Percentiles rank a stretch among this genome's conserved stretches.
Conservation (phyloP, 35 echinoderm and acorn worm genomes). For the Heliocidaris tuberculata region DNA sequence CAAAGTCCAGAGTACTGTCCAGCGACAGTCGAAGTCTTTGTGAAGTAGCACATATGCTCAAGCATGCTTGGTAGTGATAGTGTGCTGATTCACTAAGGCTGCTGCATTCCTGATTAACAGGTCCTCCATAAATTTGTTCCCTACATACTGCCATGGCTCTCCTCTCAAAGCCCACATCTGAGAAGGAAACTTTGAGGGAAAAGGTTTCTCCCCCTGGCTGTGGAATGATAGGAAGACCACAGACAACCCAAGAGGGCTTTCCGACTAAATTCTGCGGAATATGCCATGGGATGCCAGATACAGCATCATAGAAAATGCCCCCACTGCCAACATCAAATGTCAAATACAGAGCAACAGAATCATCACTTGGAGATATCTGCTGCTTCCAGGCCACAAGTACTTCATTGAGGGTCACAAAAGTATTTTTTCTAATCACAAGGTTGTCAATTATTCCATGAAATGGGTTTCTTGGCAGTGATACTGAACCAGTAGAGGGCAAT, state of each 20-base stretch:
- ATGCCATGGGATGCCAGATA: slow-evolving; percentile 44
- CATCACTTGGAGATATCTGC: slow-evolving; percentile 58
- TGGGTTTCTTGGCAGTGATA: slow-evolving; percentile 29
- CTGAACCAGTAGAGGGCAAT: slow-evolving; percentile 56
- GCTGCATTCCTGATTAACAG: slow-evolving; percentile 53
- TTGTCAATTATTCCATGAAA: slow-evolving; percentile 75
- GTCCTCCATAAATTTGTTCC: slow-evolving; percentile 54
- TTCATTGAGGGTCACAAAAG: neutral
- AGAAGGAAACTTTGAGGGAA: slow-evolving; percentile 56
- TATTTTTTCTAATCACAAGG: slow-evolving; percentile 17
- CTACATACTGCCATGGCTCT: slow-evolving; percentile 49
- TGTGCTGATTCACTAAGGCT: slow-evolving; percentile 39
- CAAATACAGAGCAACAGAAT: slow-evolving; percentile 59
- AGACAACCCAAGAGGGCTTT: slow-evolving; percentile 59
- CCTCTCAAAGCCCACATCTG: slow-evolving; percentile 36
- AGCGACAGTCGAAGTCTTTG: slow-evolving; percentile 15
- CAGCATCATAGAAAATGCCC: slow-evolving; percentile 40
- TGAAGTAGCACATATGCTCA: slow-evolving; percentile 59
- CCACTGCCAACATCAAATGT: slow-evolving; percentile 65
- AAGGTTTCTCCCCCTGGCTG: slow-evolving; percentile 4
- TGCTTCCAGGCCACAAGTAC: slow-evolving; percentile 45
- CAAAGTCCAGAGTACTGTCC: slow-evolving; percentile 66
- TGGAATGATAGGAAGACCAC: slow-evolving; percentile 49
- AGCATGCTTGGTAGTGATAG: slow-evolving; percentile 74
- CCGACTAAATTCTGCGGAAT: slow-evolving; percentile 57